phyloP scores from a whole-genome alignment of 2,797 vertebrate genomes.

The Leuciscus waleckii region DNA sequence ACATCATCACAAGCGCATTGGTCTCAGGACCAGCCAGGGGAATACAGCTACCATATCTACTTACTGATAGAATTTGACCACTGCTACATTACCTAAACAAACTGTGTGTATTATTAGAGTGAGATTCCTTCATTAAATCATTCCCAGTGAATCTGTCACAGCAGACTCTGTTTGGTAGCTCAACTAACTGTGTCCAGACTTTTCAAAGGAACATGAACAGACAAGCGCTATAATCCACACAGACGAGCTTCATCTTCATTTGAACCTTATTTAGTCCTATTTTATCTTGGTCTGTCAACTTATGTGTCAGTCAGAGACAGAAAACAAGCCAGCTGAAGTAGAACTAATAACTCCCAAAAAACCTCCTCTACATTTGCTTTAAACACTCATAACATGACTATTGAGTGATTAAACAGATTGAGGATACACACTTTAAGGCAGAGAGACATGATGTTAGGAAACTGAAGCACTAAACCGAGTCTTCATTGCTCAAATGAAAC shows the following conservation, averaged over 20 bases:
- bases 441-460: conserved; percentile 8
- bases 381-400: conserved; percentile 22
- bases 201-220: conserved; percentile 28
- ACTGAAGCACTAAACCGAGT: conserved; percentile 1
- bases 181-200: conserved; percentile 28
- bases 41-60: not conserved
- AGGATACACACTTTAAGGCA: conserved; percentile 27
- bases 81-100: conserved; percentile 22
- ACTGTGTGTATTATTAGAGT: conserved; percentile 27
- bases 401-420: not conserved
- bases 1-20: not conserved
- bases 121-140: conserved; percentile 44
- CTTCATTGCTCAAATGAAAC: not conserved
- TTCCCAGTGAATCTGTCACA: conserved; percentile 22
- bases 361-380: conserved; percentile 18
- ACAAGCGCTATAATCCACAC: conserved; percentile 12
- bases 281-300: conserved; percentile 43
- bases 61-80: conserved; percentile 1
- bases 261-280: conserved; percentile 56
- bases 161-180: conserved; percentile 35
- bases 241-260: conserved; percentile 33
- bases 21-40: conserved; percentile 3
- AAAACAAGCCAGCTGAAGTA: conserved; percentile 14
- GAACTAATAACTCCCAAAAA: conserved; percentile 19
- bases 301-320: not conserved